Base-by-base conservation (phyloP, 2,888 invertebrate species). In the Tetragnatha montana region DNA sequence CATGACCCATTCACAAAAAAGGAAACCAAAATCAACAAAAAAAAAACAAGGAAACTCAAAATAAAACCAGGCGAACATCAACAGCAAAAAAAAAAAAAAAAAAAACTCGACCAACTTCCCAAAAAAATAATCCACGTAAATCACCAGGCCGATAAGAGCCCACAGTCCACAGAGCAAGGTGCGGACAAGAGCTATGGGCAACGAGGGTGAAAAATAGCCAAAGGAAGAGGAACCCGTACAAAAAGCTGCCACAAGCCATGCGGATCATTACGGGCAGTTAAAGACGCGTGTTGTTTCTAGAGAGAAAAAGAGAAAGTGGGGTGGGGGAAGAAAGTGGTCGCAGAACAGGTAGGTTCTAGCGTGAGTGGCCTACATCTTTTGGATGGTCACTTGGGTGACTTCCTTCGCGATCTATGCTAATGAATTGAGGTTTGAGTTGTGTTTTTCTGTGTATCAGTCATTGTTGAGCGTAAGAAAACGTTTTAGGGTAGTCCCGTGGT, bases 111-210 rank as follows among this genome's bases (percentile, higher is more conserved):
- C 35, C 4, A 35, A 35, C 35, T 35, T 35, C 35, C 35, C 1
- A 2, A 4, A 35, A 35, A 35, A 35, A 35, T 2, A 35, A 35
- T 35, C 35, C 35, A 35, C 89, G 89, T 89, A 89, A 84, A 89
- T 85, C 85, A 84, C 14, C 69, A 71, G 50, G 80, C 21, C 76
- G 83, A 84, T 81, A 87, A 87, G 87, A 88, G 81, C 14, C 60
- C 86, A 17, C 75, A 74, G 89, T 82, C 60, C 75, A 17, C 21
- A 35, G 49, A 60, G 60, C 60, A 81, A 81, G 87, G 87, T 81
- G 87, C 75, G 81, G 87, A 87, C 87, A 87, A 74, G 83, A 88
- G 88, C 80, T 88, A 88, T 84, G 73, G 79, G 71, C 19, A 35
- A 60, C 12, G 22, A 51, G 19, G 81, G 49, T 81, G 49, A 60